Evolutionary conservation across 2,797 vertebrate genomes (phyloP), one percentile per base, ranked within the genome.

Genomic region (Acipenser ruthenus): DNA sequence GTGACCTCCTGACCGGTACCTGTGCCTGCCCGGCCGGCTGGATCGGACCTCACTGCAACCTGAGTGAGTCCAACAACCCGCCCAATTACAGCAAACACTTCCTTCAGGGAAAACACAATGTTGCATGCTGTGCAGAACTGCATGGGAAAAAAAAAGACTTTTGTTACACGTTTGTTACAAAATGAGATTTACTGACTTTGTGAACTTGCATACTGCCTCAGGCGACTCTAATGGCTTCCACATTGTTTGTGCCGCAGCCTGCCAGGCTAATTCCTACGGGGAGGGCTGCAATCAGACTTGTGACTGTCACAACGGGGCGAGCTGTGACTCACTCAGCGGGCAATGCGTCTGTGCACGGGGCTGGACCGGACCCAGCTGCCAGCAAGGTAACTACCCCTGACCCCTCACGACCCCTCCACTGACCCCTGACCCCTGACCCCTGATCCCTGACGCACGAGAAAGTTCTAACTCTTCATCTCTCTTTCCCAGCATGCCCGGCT

Each of bases 301-400:
- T 67, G 4, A 13, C 65, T 99, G 95, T 67, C 83, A 72, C 71
- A 91, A 96, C 0, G 79, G 84, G 0, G 93, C 90, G 50, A 79
- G 86, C 72, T 98, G 96, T 75, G 78, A 92, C 79, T 89, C 86
- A 0, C 62, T 88, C 69, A 90, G 75, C 0, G 96, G 96, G 49
- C 87, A 52, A 50, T 98, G 96, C 72, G 79, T 63, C 72, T 98
- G 96, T 52, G 64, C 77, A 0, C 80, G 90, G 0, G 94, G 96
- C 3, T 98, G 95, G 95, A 94, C n/a, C 0, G 95, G 94, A 61
- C 72, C 84, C 73, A 79, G 70, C 56, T 99, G 96, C 81, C 81
- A 88, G 71, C 83, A 92, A 73, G 88, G 95, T 98, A 81, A 84
- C 74, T 71, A 75, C 7, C 67, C 58, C 2, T 66, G 56, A 10